Percentiles rank a stretch among this genome's conserved stretches.
These are phyloP conservation scores for Chloropsis hardwickii DNA, from an alignment of 2,113 vertebrate genomes.

Conservation along the genomic window DNA sequence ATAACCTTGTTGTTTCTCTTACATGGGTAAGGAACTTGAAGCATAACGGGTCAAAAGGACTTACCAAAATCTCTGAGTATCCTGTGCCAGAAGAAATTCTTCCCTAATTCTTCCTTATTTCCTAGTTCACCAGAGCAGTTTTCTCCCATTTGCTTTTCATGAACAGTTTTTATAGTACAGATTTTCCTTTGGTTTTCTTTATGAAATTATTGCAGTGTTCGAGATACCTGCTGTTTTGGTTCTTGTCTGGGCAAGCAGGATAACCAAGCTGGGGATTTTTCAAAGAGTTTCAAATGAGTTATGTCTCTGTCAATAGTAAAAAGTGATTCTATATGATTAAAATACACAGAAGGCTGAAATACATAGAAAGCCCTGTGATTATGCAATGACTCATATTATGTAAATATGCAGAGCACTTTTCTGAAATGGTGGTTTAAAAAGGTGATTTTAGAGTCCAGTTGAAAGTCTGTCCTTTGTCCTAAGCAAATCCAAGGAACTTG, in stretches of 20 bases:
- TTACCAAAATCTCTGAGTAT: not conserved
- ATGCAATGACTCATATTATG: not conserved
- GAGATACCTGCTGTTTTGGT: not conserved
- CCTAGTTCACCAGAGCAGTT: not conserved
- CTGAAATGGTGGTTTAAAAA: not conserved
- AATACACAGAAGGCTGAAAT: not conserved
- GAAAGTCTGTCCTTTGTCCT: not conserved
- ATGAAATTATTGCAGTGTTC: not conserved
- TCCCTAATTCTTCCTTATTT: not conserved
- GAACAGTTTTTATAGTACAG: not conserved
- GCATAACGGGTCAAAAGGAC: not conserved
- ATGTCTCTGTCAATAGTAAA: not conserved
- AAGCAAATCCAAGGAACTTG: not conserved
- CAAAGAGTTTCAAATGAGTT: not conserved
- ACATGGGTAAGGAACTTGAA: not conserved
- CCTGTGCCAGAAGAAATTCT: not conserved
- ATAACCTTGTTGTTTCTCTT: not conserved
- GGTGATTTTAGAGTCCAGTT: not conserved
- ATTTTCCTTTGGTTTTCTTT: not conserved
- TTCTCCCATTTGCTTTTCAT: not conserved
- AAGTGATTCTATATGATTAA: not conserved
- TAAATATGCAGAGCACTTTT: not conserved
- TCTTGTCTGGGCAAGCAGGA: not conserved
- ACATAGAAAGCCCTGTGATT: not conserved
- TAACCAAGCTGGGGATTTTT: not conserved